Evolutionary conservation across 2,888 invertebrate genomes (phyloP), one percentile per base, ranked within the genome.

Genomic region (Sabellastarte sp.): DNA sequence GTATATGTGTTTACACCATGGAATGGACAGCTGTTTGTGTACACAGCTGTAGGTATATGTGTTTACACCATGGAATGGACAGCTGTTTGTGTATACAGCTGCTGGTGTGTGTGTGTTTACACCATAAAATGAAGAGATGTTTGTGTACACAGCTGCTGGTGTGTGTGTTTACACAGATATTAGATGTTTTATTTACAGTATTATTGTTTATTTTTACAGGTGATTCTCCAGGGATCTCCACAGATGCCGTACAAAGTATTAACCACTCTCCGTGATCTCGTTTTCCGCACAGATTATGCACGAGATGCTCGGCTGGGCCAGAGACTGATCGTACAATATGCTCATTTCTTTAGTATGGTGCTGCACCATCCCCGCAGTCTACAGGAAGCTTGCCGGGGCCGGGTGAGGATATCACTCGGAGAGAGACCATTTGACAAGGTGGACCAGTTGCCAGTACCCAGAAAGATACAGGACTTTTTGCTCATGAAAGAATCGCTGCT

Each of bases 381-480:
- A n/a, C 75, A 78, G 63, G 76, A 76, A 59, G 63, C 71, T 33
- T 79, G 78, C 64, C 69, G 83, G 2, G 72, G 77, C 2, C 59
- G 65, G 3, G 72, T 82, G 5, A 61, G 81, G 26, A 62, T 71
- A 30, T 32, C 57, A 1, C 61, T 83, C 20, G 77, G 77, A 1
- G 64, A 72, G 3, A 68, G 74, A 24, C 74, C 76, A 2, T 67
- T 69, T 15, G 32, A 57, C 4, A 80, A 79, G 63, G 73, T 78
- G 2, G 63, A 65, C 4, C 50, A 61, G 4, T 64, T 83, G 57
- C 75, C 76, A 0, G 32, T 82, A 24, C 81, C 80, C 2, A 69
- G 66, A 10, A 75, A 73, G 57, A 59, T 81, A 41, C 77, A 78
- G 59, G 75, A 79, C 30, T 83, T 76, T 63, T 63, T 83, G 32